These are phyloP conservation scores for Etheostoma nigrum DNA, from an alignment of 2,797 vertebrate genomes.

Conservation along the genomic window DNA sequence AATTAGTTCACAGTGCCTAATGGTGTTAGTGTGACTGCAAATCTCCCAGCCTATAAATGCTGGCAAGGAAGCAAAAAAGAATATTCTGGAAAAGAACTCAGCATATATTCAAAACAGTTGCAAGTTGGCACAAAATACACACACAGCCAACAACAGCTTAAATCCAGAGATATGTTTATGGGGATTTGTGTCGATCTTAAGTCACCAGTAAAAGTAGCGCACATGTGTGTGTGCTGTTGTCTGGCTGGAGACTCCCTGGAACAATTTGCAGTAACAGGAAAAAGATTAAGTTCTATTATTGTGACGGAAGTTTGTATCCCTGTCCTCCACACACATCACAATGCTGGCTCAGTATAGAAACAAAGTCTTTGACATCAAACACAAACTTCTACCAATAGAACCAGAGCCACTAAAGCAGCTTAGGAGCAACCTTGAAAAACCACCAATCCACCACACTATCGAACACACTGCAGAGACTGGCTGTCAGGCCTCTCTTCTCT, in stretches of 20 bases:
- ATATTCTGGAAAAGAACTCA: not conserved
- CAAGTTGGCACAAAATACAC: constrained; percentile 5
- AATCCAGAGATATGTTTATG: constrained; percentile 17
- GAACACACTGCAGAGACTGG: not conserved
- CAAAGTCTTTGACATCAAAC: constrained; percentile 63
- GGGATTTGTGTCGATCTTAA: constrained; percentile 10
- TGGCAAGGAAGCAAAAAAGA: not conserved
- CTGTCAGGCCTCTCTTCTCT: not conserved
- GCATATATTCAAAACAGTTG: constrained; percentile 1
- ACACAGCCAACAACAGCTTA: constrained; percentile 14
- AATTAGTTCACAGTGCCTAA: constrained; percentile 2
- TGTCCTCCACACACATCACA: constrained; percentile 58
- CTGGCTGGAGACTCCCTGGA: constrained; percentile 37
- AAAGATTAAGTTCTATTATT: constrained; percentile 67
- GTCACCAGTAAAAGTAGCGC: not conserved
- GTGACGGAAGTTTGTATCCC: constrained; percentile 68
- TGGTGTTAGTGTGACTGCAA: not conserved
- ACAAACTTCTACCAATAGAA: constrained; percentile 54
- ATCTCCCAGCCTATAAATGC: constrained; percentile 3
- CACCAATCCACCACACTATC: not conserved
- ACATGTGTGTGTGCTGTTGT: constrained; percentile 22
- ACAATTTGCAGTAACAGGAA: constrained; percentile 74
- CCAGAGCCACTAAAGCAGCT: constrained; percentile 41
- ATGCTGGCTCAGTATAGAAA: constrained; percentile 64
- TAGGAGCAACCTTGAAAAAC: constrained; percentile 25